These are phyloP conservation scores for Chrysotoxum bicinctum DNA, from an alignment of 2,888 invertebrate genomes.

Conservation along the genomic window DNA sequence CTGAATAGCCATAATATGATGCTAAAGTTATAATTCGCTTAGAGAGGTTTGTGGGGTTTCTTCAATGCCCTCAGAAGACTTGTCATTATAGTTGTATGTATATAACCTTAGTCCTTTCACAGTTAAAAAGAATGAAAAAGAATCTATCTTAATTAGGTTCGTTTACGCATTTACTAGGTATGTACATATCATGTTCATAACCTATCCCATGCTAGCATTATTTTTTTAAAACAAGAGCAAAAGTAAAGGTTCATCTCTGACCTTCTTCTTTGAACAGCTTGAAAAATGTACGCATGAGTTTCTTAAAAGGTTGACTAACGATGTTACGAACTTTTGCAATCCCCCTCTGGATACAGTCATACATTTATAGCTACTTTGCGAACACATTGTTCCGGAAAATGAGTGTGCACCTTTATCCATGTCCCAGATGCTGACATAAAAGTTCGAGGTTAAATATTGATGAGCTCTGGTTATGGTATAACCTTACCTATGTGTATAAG, in stretches of 20 bases:
- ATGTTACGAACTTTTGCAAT: conserved; percentile 30
- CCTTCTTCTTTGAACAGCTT: conserved; percentile 5
- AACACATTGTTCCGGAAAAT: conserved; percentile 9
- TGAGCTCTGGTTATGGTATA: not conserved
- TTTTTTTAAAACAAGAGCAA: not conserved
- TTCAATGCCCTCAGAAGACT: not conserved
- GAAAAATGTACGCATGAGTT: conserved; percentile 19
- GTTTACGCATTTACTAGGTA: conserved; percentile 9
- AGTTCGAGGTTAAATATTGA: conserved; percentile 34
- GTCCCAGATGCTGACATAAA: conserved; percentile 17
- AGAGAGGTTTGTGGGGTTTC: not conserved
- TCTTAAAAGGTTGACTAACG: conserved; percentile 44
- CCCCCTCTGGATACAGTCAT: not conserved
- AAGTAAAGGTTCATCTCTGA: conserved; percentile 4
- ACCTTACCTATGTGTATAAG: not conserved
- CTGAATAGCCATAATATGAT: not conserved
- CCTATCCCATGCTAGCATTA: not conserved
- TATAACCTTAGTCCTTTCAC: not conserved
- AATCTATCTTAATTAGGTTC: conserved; percentile 15
- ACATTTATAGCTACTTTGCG: not conserved
- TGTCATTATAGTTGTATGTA: not conserved
- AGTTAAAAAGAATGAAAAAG: not conserved
- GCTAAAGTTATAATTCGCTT: not conserved
- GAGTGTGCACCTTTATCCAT: not conserved
- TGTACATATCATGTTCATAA: not conserved